A percentile compares a stretch with the other conserved stretches of the same genome.
Evolutionary conservation across 2,888 invertebrate genomes (phyloP).

Genomic region (Geotrupes spiniger): DNA sequence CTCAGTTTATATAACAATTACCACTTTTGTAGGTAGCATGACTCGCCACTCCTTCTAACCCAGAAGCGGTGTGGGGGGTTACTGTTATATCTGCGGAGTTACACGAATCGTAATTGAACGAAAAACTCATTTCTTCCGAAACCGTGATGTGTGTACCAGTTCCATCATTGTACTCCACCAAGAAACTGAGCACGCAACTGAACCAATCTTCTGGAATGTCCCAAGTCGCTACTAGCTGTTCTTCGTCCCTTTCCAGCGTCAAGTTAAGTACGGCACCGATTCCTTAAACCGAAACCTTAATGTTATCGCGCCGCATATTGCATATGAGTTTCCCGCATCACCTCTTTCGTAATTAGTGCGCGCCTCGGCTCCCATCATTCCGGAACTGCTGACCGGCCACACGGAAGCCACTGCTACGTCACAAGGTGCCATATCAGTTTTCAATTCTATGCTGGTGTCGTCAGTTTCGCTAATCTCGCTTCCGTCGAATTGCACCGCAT

Average conservation of each 20-base stretch:
- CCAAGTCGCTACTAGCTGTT: conserved; percentile 1
- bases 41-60: too few species aligned
- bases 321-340: too few species aligned
- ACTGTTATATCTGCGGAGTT: not conserved
- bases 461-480: too few species aligned
- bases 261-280: conserved; percentile 3
- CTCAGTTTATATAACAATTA: too few species aligned
- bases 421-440: too few species aligned
- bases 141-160: not conserved
- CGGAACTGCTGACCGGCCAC: too few species aligned
- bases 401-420: too few species aligned
- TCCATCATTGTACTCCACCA: conserved; percentile 3
- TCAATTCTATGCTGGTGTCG: too few species aligned
- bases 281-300: not conserved
- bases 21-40: too few species aligned
- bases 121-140: not conserved
- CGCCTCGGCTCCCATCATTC: too few species aligned
- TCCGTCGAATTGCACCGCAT: not conserved
- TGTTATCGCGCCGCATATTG: too few species aligned
- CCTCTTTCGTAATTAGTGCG: too few species aligned
- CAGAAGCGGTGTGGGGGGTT: not conserved
- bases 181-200: not conserved
- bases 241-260: not conserved
- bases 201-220: not conserved
- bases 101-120: conserved; percentile 3